Percentiles rank a stretch among this genome's conserved stretches.
phyloP scores from a whole-genome alignment of 1,140 invertebrate genomes.

The Drosophila willistoni region DNA sequence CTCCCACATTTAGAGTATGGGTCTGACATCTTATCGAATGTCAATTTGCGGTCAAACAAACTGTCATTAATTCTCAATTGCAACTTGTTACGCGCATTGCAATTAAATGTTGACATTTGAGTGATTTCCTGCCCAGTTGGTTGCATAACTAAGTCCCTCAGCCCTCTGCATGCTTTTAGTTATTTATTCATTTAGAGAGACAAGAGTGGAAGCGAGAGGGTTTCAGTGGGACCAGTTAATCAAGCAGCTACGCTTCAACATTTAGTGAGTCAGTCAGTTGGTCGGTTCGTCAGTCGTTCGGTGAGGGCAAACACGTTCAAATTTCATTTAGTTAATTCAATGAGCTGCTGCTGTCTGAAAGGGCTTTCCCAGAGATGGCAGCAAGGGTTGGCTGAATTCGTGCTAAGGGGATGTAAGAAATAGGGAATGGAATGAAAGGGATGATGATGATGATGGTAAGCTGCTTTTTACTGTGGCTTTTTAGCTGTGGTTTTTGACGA shows the following conservation, averaged over 20 bases:
- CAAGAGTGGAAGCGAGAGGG: background rate
- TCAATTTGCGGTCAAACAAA: slow-evolving; percentile 52
- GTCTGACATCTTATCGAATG: slow-evolving; percentile 18
- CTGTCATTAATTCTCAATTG: slow-evolving; percentile 69
- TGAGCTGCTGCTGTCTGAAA: slow-evolving; percentile 36
- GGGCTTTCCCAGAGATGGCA: too few species aligned
- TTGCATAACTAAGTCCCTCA: slow-evolving; percentile 30
- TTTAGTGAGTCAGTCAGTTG: slow-evolving; percentile 24
- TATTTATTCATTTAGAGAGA: slow-evolving; percentile 9
- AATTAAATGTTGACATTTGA: slow-evolving; percentile 71
- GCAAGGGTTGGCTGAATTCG: too few species aligned
- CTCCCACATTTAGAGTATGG: background rate
- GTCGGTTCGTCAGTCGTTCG: slow-evolving; percentile 16
- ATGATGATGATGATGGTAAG: slow-evolving; percentile 23
- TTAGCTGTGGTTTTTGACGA: slow-evolving; percentile 33
- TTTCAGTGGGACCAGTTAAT: slow-evolving; percentile 1
- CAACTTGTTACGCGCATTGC: slow-evolving; percentile 49
- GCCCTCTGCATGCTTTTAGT: slow-evolving; percentile 6
- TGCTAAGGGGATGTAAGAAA: background rate
- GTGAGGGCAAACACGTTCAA: slow-evolving; percentile 60
- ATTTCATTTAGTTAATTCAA: slow-evolving; percentile 78
- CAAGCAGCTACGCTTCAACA: background rate
- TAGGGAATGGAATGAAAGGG: background rate
- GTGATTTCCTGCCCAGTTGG: slow-evolving; percentile 16
- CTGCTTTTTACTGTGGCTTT: slow-evolving; percentile 32